Percentiles rank a stretch among this genome's conserved stretches.
These are phyloP conservation scores for Glyphotaelius pellucidus DNA, from an alignment of 2,888 invertebrate species.

Conservation along the genomic window DNA sequence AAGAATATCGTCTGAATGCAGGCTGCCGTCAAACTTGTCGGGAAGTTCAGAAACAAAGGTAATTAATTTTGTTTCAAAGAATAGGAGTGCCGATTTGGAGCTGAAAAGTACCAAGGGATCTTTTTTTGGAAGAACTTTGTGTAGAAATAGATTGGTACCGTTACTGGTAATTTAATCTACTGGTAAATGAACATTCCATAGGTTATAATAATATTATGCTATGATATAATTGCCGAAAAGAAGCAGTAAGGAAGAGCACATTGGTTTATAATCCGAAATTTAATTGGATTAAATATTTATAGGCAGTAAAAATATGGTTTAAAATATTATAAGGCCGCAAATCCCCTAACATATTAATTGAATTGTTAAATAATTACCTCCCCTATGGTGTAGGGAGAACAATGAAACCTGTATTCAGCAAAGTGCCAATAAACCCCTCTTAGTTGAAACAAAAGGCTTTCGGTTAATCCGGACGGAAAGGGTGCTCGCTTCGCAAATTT, in stretches of 20 bases:
- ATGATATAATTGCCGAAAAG: no score
- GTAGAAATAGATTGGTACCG: not conserved
- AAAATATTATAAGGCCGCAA: not conserved
- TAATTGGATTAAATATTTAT: not conserved
- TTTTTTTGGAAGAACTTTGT: not conserved
- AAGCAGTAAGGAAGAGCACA: not conserved
- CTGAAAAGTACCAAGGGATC: not conserved
- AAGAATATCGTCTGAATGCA: not conserved
- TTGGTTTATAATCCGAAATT: not conserved
- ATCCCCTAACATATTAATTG: not conserved
- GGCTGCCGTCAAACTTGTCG: slow-evolving; percentile 11
- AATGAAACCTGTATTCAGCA: slow-evolving; percentile 37
- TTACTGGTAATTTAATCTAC: no score
- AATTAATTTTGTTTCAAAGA: slow-evolving; percentile 40
- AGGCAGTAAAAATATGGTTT: not conserved
- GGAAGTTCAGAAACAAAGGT: slow-evolving; percentile 23
- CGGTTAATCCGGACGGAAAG: slow-evolving; percentile 45
- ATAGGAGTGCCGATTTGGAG: not conserved
- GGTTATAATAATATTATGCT: no score
- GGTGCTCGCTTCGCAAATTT: slow-evolving; percentile 33
- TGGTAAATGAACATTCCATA: no score
- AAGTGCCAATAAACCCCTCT: slow-evolving; percentile 38
- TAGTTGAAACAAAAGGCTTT: slow-evolving; percentile 14
- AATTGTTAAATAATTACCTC: slow-evolving; percentile 31
- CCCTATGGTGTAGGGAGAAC: slow-evolving; percentile 15